Evolutionary conservation across 2,797 vertebrate species (phyloP).

Genomic region (Enteromius trimaculatus): DNA sequence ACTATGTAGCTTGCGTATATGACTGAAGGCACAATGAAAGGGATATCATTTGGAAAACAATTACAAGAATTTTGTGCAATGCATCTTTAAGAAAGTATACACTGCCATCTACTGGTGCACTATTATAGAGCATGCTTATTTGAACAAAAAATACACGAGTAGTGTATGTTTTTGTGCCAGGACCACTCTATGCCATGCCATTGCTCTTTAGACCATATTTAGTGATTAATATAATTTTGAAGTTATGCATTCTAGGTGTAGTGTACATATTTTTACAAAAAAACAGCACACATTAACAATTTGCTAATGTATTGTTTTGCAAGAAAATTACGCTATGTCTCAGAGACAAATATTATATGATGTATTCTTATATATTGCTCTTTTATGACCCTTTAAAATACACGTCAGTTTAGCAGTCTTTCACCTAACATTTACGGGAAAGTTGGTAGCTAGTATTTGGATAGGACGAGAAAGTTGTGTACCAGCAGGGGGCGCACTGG

Average conservation of each 20-base stretch:
- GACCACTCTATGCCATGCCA: background rate
- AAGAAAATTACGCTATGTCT: background rate
- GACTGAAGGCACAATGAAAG: background rate
- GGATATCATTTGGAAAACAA: background rate
- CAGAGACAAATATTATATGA: background rate
- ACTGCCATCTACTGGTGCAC: slow-evolving; percentile 28
- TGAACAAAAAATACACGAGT: background rate
- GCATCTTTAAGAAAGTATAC: background rate
- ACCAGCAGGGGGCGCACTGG: background rate
- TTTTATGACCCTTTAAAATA: background rate
- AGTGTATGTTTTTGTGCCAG: background rate
- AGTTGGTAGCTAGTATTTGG: background rate
- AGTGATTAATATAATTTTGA: background rate
- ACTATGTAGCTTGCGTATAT: background rate
- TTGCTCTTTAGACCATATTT: background rate
- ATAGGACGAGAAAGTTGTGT: background rate
- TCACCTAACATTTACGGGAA: background rate
- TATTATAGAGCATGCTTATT: background rate
- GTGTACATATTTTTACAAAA: background rate
- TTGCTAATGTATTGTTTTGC: background rate
- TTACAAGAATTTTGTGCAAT: background rate
- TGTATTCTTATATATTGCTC: background rate
- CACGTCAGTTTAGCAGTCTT: background rate
- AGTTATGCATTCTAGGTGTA: background rate
- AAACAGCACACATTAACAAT: background rate